Conservation (phyloP, 2,888 invertebrate genomes). For the Notodonta dromedarius region DNA sequence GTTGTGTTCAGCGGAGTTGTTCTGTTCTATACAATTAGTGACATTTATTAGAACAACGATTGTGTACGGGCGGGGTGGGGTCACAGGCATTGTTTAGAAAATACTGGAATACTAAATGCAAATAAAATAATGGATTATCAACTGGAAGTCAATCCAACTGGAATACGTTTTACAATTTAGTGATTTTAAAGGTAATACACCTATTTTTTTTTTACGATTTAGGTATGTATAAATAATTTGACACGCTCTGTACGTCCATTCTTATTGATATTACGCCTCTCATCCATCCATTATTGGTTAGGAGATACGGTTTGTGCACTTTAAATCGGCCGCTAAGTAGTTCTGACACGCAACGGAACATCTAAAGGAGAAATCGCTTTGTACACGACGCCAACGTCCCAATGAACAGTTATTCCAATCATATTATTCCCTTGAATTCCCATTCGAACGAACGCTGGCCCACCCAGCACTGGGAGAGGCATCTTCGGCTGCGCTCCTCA, state of each 20-base stretch:
- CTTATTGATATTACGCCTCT: too few relatives aligned
- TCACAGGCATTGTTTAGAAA: conserved; percentile 11
- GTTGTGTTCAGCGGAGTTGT: conserved; percentile 61
- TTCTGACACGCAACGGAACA: not conserved
- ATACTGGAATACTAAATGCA: not conserved
- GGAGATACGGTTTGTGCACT: not conserved
- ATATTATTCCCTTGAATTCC: conserved; percentile 29
- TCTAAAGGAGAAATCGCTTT: conserved; percentile 1
- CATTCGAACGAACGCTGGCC: conserved; percentile 44
- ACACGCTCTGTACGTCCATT: not conserved
- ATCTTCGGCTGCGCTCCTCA: conserved; percentile 64
- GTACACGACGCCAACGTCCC: conserved; percentile 20
- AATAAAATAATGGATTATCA: not conserved
- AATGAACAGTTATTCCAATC: conserved; percentile 28
- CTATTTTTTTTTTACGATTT: too few relatives aligned
- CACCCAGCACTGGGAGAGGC: conserved; percentile 66
- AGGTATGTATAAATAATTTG: too few relatives aligned
- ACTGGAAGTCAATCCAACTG: too few relatives aligned
- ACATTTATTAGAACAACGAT: conserved; percentile 75
- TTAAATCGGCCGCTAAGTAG: not conserved
- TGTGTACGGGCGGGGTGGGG: conserved; percentile 44
- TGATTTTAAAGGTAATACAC: not conserved
- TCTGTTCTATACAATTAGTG: conserved; percentile 75
- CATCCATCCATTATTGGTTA: not conserved
- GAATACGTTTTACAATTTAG: too few relatives aligned